A percentile compares a stretch with the other conserved stretches of the same genome.
Conservation (phyloP, 2,113 vertebrate species). For the Corythornis cristatus region DNA sequence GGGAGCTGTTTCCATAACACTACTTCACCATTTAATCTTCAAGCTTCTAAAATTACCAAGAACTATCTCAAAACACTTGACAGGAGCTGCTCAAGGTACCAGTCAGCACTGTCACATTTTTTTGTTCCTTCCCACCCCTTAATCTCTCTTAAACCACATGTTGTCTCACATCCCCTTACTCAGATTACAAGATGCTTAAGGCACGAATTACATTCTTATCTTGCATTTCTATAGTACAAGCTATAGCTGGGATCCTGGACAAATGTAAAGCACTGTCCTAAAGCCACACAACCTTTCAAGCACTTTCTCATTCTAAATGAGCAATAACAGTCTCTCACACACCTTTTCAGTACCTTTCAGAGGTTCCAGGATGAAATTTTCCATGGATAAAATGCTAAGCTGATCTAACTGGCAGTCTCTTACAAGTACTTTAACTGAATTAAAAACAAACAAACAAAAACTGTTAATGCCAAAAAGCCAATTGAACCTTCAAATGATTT, state of each 20-base stretch:
- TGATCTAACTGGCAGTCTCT: not conserved
- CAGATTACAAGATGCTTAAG: conserved; percentile 8
- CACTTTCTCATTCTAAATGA: not conserved
- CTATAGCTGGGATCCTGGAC: not conserved
- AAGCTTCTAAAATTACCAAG: not conserved
- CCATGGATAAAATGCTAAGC: not conserved
- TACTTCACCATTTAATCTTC: not conserved
- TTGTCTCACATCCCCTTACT: conserved; percentile 23
- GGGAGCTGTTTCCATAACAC: not conserved
- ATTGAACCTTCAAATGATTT: not conserved
- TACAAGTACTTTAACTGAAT: not conserved
- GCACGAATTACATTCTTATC: not conserved
- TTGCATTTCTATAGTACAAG: not conserved
- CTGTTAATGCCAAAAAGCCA: not conserved
- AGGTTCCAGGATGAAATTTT: not conserved
- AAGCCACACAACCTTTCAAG: not conserved
- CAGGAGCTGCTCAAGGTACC: not conserved
- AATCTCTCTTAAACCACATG: not conserved
- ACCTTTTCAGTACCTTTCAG: not conserved
- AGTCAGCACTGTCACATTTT: not conserved
- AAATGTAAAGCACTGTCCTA: rapidly evolving
- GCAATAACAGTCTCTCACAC: not conserved
- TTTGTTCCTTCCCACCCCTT: not conserved
- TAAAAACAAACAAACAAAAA: not conserved
- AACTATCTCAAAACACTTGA: not conserved